These are phyloP conservation scores for Malacoraja senta DNA, from an alignment of 2,797 vertebrate genomes.

Conservation along the genomic window DNA sequence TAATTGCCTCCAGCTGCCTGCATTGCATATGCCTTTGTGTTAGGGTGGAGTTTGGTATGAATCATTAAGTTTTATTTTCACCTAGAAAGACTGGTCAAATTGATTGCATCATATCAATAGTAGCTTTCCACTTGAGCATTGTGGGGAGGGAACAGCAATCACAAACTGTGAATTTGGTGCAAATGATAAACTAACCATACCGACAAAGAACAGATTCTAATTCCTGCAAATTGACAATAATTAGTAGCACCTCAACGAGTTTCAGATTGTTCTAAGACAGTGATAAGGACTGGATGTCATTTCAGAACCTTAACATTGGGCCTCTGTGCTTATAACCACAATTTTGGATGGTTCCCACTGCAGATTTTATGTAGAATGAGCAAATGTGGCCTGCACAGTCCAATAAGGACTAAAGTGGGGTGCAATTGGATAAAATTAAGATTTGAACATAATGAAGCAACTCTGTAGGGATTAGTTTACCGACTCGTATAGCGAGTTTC, in stretches of 20 bases:
- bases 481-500: too few relatives aligned
- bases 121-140: too few relatives aligned
- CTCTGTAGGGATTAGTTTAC: not conserved
- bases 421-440: not conserved
- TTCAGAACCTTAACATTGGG: not conserved
- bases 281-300: not conserved
- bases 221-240: not conserved
- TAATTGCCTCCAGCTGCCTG: not conserved
- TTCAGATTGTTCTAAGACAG: not conserved
- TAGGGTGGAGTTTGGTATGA: not conserved
- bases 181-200: not conserved
- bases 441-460: not conserved
- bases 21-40: not conserved
- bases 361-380: not conserved
- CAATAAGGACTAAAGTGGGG: not conserved
- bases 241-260: not conserved
- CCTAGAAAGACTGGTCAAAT: not conserved
- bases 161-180: not conserved
- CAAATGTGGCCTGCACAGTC: not conserved
- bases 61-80: not conserved
- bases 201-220: not conserved
- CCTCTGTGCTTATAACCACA: not conserved
- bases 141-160: too few relatives aligned
- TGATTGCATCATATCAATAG: not conserved
- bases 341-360: not conserved